Base-by-base conservation (phyloP, 2,113 vertebrate species). In the Gallinago paraguaiae region DNA sequence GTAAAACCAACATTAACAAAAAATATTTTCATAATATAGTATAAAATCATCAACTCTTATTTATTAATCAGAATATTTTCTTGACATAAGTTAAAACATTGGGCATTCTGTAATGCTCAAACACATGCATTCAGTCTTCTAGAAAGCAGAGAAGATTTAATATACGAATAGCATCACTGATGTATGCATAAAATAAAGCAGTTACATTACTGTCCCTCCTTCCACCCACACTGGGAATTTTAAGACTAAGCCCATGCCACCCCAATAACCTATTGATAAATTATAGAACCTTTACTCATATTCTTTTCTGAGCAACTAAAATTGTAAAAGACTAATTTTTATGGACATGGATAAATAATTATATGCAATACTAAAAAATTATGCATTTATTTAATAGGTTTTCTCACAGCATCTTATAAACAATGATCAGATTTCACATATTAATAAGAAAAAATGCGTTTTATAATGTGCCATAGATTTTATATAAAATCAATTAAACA, bases 31-130 rank as follows among this genome's bases (percentile, higher is more conserved):
- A 11, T 28, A 48, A 53, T 37, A 48, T 2, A 63, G 6, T 24
- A 59, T 35, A 81, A 78, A 88, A 2, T 17, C 75, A 70, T 35
- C 43, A 72, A 33, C 22, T 48, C 10, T 46, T 72, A 68, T 16
- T 90, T 69, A 68, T 60, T 89, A 69, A 88, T 77, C 45, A 68
- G n/a, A 84, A 2, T 72, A 77, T 88, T 87, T 89, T 82, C 39
- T 45, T 68, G 20, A 60, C 28, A 1, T 12, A 86, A 39, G 4
- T 46, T 54, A 69, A 86, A 92, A 80, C 30, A 77, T 2, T 6
- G 20, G 39, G n/a, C 67, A 86, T 53, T 77, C 54, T 61, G n/a
- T 51, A 60, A 56, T 0, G 1, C 45, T 86, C 24, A 78, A 50
- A 86, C 13, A 82, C 31, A 35, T 2, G 3, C 23, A 39, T 30